A percentile compares a stretch with the other conserved stretches of the same genome.
Conservation (phyloP, 1,140 invertebrate species). For the Physella acuta region DNA sequence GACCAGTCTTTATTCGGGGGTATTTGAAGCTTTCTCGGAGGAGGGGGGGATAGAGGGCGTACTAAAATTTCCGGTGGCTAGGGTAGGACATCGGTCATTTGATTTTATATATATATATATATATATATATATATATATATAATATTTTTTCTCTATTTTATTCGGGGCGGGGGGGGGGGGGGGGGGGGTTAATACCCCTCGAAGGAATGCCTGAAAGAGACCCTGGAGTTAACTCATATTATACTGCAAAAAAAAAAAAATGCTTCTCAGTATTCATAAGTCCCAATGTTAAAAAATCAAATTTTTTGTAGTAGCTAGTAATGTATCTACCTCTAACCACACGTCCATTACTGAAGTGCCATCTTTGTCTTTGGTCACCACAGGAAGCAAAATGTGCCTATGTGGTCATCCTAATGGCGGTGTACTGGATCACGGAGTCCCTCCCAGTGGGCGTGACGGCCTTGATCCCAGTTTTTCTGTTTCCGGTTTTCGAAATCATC, state of each 20-base stretch:
- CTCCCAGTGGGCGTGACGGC: conserved; percentile 62
- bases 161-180: no score
- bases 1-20: no score
- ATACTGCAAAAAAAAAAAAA: not conserved
- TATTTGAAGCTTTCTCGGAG: no score
- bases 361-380: not conserved
- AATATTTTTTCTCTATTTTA: no score
- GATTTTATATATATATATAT: no score
- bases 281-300: not conserved
- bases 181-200: not conserved
- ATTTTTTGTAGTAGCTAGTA: not conserved
- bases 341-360: not conserved
- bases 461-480: conserved; percentile 60
- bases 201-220: not conserved
- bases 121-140: no score
- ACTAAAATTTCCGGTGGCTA: no score
- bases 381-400: conserved; percentile 68
- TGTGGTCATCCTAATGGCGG: conserved; percentile 57
- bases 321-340: not conserved
- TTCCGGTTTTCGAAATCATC: conserved; percentile 59
- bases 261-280: no score
- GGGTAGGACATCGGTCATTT: no score
- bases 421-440: conserved; percentile 59
- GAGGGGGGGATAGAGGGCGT: no score
- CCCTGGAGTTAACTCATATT: not conserved